These are phyloP conservation scores for Parelbella ahira DNA, from an alignment of 2,888 invertebrate species.

Conservation along the genomic window DNA sequence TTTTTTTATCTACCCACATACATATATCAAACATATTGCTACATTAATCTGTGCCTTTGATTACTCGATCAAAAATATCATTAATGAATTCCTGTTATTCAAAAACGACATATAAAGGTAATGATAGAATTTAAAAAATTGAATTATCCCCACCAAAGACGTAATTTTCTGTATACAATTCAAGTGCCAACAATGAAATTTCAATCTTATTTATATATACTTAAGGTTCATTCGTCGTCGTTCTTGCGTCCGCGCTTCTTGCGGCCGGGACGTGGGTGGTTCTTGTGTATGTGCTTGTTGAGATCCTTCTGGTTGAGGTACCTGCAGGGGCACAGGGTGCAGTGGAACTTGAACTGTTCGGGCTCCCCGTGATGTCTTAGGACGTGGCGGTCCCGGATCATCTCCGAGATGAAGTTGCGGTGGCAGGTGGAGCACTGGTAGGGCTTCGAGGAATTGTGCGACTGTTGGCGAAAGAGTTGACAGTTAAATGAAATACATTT, in stretches of 20 bases:
- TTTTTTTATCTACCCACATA: too few species aligned
- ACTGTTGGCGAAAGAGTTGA: constrained; percentile 42
- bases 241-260: constrained; percentile 26
- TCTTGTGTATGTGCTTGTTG: constrained; percentile 57
- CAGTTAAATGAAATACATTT: too few species aligned
- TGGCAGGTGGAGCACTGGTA: constrained; percentile 53
- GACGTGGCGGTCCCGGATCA: constrained; percentile 54
- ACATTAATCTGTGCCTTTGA: too few species aligned
- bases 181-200: too few species aligned
- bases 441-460: constrained; percentile 59
- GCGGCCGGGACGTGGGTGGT: constrained; percentile 49
- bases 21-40: too few species aligned
- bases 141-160: too few species aligned
- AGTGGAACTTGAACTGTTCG: constrained; percentile 49
- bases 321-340: constrained; percentile 53
- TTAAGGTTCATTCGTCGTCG: constrained; percentile 1
- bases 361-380: constrained; percentile 53
- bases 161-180: too few species aligned
- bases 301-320: constrained; percentile 58
- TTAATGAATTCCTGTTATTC: too few species aligned
- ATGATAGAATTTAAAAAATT: too few species aligned
- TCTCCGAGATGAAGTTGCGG: constrained; percentile 56
- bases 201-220: too few species aligned
- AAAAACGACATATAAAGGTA: too few species aligned
- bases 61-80: too few species aligned